Base-by-base conservation (phyloP, 1,140 invertebrate species). In the Mycetomoellerius zeteki region DNA sequence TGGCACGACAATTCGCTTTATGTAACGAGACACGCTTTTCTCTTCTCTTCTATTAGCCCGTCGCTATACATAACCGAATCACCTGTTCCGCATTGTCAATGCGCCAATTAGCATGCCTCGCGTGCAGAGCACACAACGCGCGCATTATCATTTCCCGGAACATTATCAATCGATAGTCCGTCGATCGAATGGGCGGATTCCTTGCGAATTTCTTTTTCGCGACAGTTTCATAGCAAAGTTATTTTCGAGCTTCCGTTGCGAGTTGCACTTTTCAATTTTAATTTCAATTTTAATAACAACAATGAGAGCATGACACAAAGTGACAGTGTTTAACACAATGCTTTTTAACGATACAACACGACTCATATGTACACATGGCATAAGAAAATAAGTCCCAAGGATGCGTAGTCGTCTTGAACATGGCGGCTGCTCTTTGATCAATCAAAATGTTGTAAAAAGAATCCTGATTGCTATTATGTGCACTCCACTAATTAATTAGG, bases 11-110 rank as follows among this genome's bases (percentile, higher is more conserved):
- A 60, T 75, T 75, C 27, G 54, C 27, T 84, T 84, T 84, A 84
- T 52, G 69, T 84, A 84, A 84, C 50, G 24, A 60, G 27, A 21
- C 69, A 37, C 7, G 12, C 67, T 82, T 82, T 24, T 73, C 54
- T 60, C 52, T 50, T 60, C 50, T 81, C 65, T 56, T 56, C 37
- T 47, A 58, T 72, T 50, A 19, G 21, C 12, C 21, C 24, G 10
- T 24, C 21, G 21, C 33, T 62, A 50, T 75, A 62, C 67, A 60
- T 73, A 84, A 82, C 67, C 62, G 47, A 80, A 84, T 84, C 80
- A 84, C 19, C 80, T 84, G 80, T 84, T 75, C 56, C 69, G 80
- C 37, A 84, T 84, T 84, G 69, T 75, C 62, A 47, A 56, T 37
- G 19, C 56, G 56, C 43, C 80, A 84, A 84, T 84, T 84, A 84